phyloP scores from a whole-genome alignment of 2,888 invertebrate species.

The Hipparchia semele region DNA sequence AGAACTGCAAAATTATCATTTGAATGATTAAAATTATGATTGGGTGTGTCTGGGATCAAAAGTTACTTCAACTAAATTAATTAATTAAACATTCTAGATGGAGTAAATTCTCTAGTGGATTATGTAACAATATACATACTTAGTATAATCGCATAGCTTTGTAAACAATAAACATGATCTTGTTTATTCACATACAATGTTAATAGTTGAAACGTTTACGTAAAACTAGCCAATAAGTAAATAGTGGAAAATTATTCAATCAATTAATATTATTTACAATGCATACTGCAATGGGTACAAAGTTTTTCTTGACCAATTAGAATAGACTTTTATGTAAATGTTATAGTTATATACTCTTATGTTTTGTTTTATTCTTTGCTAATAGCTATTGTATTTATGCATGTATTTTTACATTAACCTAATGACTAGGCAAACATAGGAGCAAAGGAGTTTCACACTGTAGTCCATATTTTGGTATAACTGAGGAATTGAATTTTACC shows the following conservation, averaged over 20 bases:
- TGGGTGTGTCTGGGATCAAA: background rate
- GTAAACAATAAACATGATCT: slow-evolving; percentile 11
- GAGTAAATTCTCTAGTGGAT: background rate
- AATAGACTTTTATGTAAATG: background rate
- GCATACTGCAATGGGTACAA: slow-evolving; percentile 3
- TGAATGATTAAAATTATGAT: background rate
- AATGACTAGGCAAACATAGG: too few species aligned
- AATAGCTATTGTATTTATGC: too few species aligned
- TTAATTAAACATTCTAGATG: background rate
- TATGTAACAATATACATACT: background rate
- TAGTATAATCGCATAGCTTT: background rate
- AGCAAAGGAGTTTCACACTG: too few species aligned
- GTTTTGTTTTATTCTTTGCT: too few species aligned
- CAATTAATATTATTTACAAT: slow-evolving; percentile 11
- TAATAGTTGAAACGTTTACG: background rate
- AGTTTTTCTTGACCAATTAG: background rate
- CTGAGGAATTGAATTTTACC: too few species aligned
- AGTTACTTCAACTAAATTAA: background rate
- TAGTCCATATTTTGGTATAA: too few species aligned
- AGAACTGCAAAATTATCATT: background rate
- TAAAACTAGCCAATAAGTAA: slow-evolving; percentile 11
- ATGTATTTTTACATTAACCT: too few species aligned
- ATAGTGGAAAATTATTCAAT: slow-evolving; percentile 20
- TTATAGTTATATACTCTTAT: too few species aligned
- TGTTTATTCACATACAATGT: slow-evolving; percentile 4